Evolutionary conservation across 2,888 invertebrate genomes (phyloP).

Genomic region (Pristionchus mayeri): DNA sequence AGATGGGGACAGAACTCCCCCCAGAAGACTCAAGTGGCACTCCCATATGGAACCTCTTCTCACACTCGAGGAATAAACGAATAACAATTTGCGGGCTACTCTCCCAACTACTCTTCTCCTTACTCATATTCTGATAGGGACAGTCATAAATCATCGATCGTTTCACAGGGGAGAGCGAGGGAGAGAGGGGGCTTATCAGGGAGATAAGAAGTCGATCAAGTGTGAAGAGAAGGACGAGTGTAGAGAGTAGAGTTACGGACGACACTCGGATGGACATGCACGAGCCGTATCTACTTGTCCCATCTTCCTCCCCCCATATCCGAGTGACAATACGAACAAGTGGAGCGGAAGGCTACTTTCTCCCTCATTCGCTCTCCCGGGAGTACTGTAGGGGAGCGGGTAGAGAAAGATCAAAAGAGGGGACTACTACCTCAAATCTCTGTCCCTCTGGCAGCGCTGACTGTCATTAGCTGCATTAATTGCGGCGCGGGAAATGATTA

Average conservation of each 20-base stretch:
- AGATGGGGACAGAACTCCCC: background rate
- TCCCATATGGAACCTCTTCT: slow-evolving; percentile 30
- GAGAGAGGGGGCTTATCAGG: background rate
- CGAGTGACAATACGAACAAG: slow-evolving; percentile 47
- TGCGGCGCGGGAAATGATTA: slow-evolving; percentile 50
- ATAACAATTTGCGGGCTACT: slow-evolving; percentile 24
- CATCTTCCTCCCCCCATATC: slow-evolving; percentile 42
- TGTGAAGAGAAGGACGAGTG: background rate
- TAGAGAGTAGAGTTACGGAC: slow-evolving; percentile 22
- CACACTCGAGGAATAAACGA: slow-evolving; percentile 26
- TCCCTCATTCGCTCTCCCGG: slow-evolving; percentile 3
- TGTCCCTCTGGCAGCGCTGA: background rate
- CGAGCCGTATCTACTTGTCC: slow-evolving; percentile 44
- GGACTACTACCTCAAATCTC: slow-evolving; percentile 8
- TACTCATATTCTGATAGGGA: slow-evolving; percentile 29
- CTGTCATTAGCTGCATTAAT: slow-evolving; percentile 16
- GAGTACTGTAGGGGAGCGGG: slow-evolving; percentile 14
- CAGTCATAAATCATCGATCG: slow-evolving; percentile 44
- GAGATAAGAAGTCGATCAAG: slow-evolving; percentile 23
- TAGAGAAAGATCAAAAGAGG: background rate
- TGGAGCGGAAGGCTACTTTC: slow-evolving; percentile 46
- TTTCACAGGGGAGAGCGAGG: background rate
- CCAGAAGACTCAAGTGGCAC: background rate
- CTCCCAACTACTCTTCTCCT: slow-evolving; percentile 18
- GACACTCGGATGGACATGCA: slow-evolving; percentile 1